A percentile compares a stretch with the other conserved stretches of the same genome.
Evolutionary conservation across 2,113 vertebrate genomes (phyloP).

Genomic region (Brachirus orientalis): DNA sequence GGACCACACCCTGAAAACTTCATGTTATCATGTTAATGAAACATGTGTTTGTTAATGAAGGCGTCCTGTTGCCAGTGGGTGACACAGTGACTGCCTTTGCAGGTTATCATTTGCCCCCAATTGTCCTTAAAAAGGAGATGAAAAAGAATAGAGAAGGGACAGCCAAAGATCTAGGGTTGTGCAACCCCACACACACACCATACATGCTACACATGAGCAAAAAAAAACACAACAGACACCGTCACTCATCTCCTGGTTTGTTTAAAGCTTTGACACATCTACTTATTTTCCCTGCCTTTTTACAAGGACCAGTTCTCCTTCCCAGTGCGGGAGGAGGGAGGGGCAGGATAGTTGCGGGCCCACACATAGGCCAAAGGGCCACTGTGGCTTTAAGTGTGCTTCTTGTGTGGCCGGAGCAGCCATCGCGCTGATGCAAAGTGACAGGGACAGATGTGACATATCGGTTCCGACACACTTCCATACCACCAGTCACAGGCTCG

Average conservation of each 20-base stretch:
- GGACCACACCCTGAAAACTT: no score
- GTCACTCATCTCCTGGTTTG: conserved; percentile 27
- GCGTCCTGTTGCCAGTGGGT: no score
- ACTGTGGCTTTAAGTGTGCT: conserved; percentile 82
- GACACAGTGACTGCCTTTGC: no score
- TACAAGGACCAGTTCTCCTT: conserved; percentile 45
- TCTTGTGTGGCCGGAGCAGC: conserved; percentile 78
- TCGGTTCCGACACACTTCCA: conserved; percentile 92
- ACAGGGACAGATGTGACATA: conserved; percentile 96
- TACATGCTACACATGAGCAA: neutral
- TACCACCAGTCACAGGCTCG: conserved; percentile 87
- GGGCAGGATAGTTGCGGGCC: neutral
- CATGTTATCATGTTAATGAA: no score
- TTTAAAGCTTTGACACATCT: conserved; percentile 32
- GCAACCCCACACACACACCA: no score
- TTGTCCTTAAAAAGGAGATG: no score
- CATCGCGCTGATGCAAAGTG: conserved; percentile 86
- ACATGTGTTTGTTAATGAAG: no score
- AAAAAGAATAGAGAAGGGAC: no score
- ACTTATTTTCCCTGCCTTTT: conserved; percentile 43
- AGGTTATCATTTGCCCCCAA: no score
- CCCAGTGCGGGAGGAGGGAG: conserved; percentile 33
- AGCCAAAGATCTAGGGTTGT: no score
- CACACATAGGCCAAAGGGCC: conserved; percentile 72
- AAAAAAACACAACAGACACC: neutral